phyloP scores from a whole-genome alignment of 2,797 vertebrate species.

The Petrocephalus sullivani region DNA sequence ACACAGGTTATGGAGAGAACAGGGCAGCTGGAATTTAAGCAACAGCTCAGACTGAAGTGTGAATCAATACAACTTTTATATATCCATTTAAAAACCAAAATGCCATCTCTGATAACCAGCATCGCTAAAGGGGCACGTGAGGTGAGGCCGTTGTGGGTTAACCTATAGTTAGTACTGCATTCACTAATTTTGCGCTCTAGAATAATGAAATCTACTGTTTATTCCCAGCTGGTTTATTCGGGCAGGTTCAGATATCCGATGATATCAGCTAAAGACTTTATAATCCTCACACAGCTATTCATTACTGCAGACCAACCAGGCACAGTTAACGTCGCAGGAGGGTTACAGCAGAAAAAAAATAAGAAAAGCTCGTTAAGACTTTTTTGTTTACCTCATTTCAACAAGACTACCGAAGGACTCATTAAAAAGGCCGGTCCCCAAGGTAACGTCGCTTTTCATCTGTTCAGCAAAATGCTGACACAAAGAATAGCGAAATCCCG shows the following conservation, averaged over 20 bases:
- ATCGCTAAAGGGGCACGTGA: neutral
- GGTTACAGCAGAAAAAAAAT: neutral
- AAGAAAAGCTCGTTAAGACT: neutral
- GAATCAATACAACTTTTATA: neutral
- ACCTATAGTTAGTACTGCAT: neutral
- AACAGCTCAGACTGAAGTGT: neutral
- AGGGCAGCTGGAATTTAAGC: neutral
- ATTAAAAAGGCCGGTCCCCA: neutral
- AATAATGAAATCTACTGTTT: no score
- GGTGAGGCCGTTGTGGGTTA: neutral
- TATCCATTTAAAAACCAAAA: neutral
- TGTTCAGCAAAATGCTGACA: neutral
- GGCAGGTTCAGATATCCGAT: no score
- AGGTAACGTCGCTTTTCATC: neutral
- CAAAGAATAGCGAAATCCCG: neutral
- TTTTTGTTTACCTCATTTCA: constrained; percentile 7
- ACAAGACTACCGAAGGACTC: neutral
- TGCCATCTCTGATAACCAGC: neutral
- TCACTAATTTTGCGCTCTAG: no score
- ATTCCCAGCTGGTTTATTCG: no score
- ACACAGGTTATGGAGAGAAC: neutral
- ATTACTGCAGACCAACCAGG: neutral
- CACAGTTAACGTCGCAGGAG: neutral
- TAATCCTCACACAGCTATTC: neutral
- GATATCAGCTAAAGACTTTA: neutral